phyloP scores from a whole-genome alignment of 2,113 vertebrate species.

The Pollachius pollachius region DNA sequence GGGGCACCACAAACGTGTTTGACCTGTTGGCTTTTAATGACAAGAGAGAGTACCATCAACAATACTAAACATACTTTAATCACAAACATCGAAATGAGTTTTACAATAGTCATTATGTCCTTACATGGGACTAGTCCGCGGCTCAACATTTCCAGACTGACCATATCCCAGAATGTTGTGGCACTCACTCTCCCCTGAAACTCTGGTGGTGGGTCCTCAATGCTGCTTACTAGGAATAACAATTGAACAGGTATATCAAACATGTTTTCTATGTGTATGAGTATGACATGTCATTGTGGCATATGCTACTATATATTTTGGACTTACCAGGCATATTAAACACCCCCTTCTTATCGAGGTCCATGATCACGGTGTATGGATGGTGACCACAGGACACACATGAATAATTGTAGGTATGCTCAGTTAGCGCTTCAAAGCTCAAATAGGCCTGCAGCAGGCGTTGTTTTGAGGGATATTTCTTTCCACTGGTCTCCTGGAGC shows the following conservation, averaged over 20 bases:
- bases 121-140: slow-evolving; percentile 10
- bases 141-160: slow-evolving; percentile 14
- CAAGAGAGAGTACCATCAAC: too few relatives aligned
- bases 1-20: slow-evolving; percentile 19
- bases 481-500: neutral
- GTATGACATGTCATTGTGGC: too few relatives aligned
- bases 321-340: too few relatives aligned
- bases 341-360: slow-evolving; percentile 17
- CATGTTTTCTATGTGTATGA: too few relatives aligned
- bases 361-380: slow-evolving; percentile 11
- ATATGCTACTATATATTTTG: too few relatives aligned
- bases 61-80: too few relatives aligned
- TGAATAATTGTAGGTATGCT: slow-evolving; percentile 2
- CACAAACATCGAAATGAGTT: too few relatives aligned
- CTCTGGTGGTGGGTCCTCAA: too few relatives aligned
- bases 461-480: neutral
- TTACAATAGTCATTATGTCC: neutral
- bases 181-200: too few relatives aligned
- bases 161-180: slow-evolving; percentile 22
- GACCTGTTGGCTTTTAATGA: too few relatives aligned
- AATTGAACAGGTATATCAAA: too few relatives aligned
- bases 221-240: too few relatives aligned
- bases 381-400: slow-evolving; percentile 12
- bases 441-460: neutral
- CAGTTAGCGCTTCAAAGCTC: neutral